phyloP scores from a whole-genome alignment of 1,140 invertebrate genomes.

The Camponotus pennsylvanicus region DNA sequence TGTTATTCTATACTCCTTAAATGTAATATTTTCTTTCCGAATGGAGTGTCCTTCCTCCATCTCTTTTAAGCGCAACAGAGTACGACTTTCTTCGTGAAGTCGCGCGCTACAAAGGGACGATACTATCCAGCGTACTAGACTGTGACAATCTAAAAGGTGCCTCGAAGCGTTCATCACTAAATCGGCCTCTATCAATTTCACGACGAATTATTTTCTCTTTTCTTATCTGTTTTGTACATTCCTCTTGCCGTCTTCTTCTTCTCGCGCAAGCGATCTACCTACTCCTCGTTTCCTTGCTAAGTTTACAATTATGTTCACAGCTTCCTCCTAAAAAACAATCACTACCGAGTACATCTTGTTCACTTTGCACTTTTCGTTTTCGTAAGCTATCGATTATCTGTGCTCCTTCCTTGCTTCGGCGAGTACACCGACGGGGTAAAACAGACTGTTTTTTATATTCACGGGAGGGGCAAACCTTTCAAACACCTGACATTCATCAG shows the following conservation, averaged over 20 bases:
- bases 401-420: constrained; percentile 39
- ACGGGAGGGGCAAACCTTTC: not conserved
- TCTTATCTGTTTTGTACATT: constrained; percentile 65
- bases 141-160: constrained; percentile 78
- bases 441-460: constrained; percentile 17
- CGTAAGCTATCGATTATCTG: constrained; percentile 4
- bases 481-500: constrained; percentile 11
- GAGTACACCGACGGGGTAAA: constrained; percentile 22
- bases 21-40: constrained; percentile 12
- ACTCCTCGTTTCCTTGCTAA: constrained; percentile 57
- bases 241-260: constrained; percentile 5
- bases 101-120: constrained; percentile 56
- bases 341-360: not conserved
- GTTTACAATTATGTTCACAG: constrained; percentile 54
- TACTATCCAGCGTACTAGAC: constrained; percentile 85
- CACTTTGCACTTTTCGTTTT: constrained; percentile 10
- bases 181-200: constrained; percentile 72
- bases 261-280: constrained; percentile 66
- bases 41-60: not conserved
- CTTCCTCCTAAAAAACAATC: constrained; percentile 37
- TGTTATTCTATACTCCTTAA: not conserved
- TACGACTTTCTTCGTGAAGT: constrained; percentile 22
- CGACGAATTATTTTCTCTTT: constrained; percentile 52
- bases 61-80: constrained; percentile 41
- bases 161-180: constrained; percentile 78